Base-by-base conservation (phyloP, 2,888 invertebrate genomes). In the Cephus runcator region DNA sequence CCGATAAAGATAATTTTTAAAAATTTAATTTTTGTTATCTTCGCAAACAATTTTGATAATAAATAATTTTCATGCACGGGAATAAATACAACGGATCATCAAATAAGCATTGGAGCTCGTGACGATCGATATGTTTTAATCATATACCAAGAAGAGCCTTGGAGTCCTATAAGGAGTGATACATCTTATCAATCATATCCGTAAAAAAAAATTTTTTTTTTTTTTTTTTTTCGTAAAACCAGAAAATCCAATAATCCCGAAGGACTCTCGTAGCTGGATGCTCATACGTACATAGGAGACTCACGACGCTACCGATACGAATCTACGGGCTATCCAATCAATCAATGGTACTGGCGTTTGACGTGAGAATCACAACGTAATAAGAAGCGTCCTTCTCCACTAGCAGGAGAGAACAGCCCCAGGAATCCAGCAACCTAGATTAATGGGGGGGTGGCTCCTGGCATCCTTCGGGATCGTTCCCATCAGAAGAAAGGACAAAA, bases 181-280 rank as follows among this genome's bases (percentile, higher is more conserved):
- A 40, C 15, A 6, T 0, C 1, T 40, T 40, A 40, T 40, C 15
- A 40, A 40, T 77, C 69, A 33, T 23, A 34, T 73, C 69, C 1
- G 11, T 11, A 23, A 74, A 30, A n/a, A n/a, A 35, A 74, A 23
- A n/a, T n/a, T 4, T 30, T 12, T 35, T 74, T 30, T 77, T n/a
- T 4, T 30, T 12, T 35, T 74, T 30, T 77, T 77, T 71, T 76
- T 36, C 76, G 76, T 78, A 77, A 81, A 79, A 79, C 80, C 75
- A 76, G 78, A 79, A 77, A 81, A 80, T 81, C 81, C 82, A 79
- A 81, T 84, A 80, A 82, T 84, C 80, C 73, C 71, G 40, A 69
- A 40, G 69, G 76, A 36, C 76, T 36, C 12, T 23, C 56, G 73
- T 75, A 81, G 79, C 76, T 74, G 77, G 81, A 78, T 81, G 79